Evolutionary conservation across 2,113 vertebrate species (phyloP).

Genomic region (Alaudala cheleensis): DNA sequence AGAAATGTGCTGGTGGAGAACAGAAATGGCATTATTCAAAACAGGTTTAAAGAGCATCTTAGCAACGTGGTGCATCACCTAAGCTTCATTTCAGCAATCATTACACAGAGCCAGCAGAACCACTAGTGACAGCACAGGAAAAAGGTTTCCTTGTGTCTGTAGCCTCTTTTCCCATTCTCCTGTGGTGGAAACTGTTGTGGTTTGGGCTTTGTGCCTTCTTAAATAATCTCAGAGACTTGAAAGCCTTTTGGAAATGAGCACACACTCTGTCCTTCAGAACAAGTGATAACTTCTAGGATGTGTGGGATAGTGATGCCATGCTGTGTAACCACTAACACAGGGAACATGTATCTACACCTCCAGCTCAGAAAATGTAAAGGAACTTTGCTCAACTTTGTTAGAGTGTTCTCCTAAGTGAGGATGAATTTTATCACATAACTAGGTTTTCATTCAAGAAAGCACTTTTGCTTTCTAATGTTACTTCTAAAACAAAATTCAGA

Average conservation of each 20-base stretch:
- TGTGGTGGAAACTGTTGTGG: background rate
- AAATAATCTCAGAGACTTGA: background rate
- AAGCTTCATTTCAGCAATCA: background rate
- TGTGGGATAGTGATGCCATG: background rate
- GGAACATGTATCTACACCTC: background rate
- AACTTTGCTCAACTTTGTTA: background rate
- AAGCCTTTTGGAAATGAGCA: background rate
- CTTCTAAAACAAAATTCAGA: conserved; percentile 7
- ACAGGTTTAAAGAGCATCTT: background rate
- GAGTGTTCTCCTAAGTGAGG: background rate
- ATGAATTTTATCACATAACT: background rate
- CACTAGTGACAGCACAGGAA: background rate
- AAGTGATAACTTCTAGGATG: background rate
- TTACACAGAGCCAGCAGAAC: background rate
- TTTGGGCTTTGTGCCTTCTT: background rate
- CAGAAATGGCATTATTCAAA: background rate
- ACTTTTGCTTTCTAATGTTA: background rate
- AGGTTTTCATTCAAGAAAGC: background rate
- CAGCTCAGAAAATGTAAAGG: background rate
- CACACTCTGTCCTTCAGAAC: background rate
- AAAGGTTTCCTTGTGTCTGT: background rate
- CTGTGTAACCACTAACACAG: background rate
- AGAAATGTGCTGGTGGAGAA: background rate
- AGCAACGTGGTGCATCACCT: background rate
- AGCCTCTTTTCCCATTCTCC: background rate